Conservation (phyloP, 1,140 invertebrate genomes). For the Drosophila ficusphila region DNA sequence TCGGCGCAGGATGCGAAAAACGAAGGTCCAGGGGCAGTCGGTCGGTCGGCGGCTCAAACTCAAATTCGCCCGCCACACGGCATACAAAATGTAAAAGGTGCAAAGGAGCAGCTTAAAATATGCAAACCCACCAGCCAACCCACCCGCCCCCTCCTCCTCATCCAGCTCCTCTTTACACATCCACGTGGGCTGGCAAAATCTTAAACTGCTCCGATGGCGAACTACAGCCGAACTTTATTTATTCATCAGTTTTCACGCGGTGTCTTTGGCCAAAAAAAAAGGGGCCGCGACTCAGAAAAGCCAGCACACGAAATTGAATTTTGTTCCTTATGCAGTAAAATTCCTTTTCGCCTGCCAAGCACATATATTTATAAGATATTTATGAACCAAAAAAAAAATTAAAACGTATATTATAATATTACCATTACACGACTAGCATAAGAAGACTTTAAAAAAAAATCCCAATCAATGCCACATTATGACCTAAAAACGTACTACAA, state of each 20-base stretch:
- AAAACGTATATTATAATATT: no score
- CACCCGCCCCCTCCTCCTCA: no score
- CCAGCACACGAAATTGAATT: background rate
- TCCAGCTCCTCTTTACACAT: slow-evolving; percentile 1
- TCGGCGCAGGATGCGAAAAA: slow-evolving; percentile 36
- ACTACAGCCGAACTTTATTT: slow-evolving; percentile 55
- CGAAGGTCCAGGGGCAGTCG: slow-evolving; percentile 23
- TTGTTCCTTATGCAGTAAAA: no score
- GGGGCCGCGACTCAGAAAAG: background rate
- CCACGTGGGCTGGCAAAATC: slow-evolving; percentile 35
- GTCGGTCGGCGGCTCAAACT: slow-evolving; percentile 46
- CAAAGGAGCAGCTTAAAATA: slow-evolving; percentile 59
- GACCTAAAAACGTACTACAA: background rate
- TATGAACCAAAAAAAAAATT: background rate
- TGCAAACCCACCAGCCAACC: slow-evolving; percentile 43
- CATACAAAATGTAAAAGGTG: slow-evolving; percentile 73
- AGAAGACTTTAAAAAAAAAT: no score
- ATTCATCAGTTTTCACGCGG: slow-evolving; percentile 71
- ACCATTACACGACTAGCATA: no score
- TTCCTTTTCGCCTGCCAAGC: background rate
- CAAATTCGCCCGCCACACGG: slow-evolving; percentile 54
- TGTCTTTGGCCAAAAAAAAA: slow-evolving; percentile 25
- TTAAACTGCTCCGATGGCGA: slow-evolving; percentile 44
- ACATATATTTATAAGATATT: background rate
- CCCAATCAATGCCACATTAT: no score